These are phyloP conservation scores for Cecidostiba fungosa DNA, from an alignment of 2,888 invertebrate species.

Conservation along the genomic window DNA sequence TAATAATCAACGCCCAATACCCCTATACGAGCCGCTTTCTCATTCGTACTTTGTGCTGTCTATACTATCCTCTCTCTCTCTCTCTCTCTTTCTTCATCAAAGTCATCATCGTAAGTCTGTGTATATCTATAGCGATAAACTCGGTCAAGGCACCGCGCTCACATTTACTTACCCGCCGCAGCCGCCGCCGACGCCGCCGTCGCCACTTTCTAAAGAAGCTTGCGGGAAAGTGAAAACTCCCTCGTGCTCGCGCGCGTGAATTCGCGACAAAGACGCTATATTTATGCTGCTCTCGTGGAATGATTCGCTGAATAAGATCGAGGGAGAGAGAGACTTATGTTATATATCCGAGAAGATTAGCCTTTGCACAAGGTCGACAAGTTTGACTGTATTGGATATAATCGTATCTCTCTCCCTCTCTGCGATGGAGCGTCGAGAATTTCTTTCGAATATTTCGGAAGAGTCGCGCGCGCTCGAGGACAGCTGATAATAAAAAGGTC, in stretches of 20 bases:
- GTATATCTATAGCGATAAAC: constrained; percentile 15
- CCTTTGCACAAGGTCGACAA: constrained; percentile 31
- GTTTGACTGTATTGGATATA: background rate
- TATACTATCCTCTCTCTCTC: background rate
- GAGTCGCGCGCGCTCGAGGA: background rate
- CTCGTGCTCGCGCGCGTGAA: constrained; percentile 1
- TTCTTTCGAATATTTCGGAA: constrained; percentile 13
- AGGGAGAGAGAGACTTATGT: background rate
- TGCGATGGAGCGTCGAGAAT: background rate
- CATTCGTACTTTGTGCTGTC: background rate
- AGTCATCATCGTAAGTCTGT: background rate
- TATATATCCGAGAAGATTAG: background rate
- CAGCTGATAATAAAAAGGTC: constrained; percentile 39
- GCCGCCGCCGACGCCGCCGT: background rate
- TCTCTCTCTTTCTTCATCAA: background rate
- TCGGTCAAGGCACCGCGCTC: constrained; percentile 5
- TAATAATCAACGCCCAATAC: background rate
- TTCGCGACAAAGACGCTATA: background rate
- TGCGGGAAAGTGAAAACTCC: constrained; percentile 15
- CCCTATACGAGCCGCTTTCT: background rate
- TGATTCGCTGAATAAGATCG: background rate
- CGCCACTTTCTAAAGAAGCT: constrained; percentile 12
- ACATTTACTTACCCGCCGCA: background rate
- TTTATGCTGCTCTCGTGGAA: too few species aligned
- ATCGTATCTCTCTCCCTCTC: background rate